Evolutionary conservation across 2,797 vertebrate genomes (phyloP).

Genomic region (Eutrigla gurnardus): DNA sequence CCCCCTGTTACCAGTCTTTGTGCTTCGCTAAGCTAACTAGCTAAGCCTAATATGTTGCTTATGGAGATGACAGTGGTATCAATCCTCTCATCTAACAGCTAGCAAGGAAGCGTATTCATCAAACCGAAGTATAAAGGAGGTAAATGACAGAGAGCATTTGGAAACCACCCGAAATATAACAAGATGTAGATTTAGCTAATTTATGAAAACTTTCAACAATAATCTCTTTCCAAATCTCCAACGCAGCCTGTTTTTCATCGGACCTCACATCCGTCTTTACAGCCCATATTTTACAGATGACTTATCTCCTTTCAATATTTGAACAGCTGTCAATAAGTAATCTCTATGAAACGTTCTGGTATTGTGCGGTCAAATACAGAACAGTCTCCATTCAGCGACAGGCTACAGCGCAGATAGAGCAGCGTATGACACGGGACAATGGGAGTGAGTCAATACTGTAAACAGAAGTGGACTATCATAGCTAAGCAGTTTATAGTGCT

Average conservation of each 20-base stretch:
- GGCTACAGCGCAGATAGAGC: conserved; percentile 52
- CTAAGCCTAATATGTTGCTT: neutral
- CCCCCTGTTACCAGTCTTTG: neutral
- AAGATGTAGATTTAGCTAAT: neutral
- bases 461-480: conserved; percentile 68
- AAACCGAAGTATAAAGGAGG: neutral
- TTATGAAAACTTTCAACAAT: neutral
- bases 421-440: conserved; percentile 71
- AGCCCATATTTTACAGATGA: conserved; percentile 57
- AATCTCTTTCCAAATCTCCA: conserved; percentile 20
- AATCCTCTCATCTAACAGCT: neutral
- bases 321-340: conserved; percentile 76
- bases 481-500: conserved; percentile 68
- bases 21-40: neutral
- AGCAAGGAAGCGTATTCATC: neutral
- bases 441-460: conserved; percentile 70
- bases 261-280: conserved; percentile 23
- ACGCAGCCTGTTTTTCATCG: neutral
- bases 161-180: conserved; percentile 5
- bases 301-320: conserved; percentile 67
- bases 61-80: neutral
- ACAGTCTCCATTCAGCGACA: conserved; percentile 76
- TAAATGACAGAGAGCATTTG: neutral
- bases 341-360: conserved; percentile 60
- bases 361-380: conserved; percentile 68